Percentiles rank a stretch among this genome's conserved stretches.
Conservation (phyloP, 2,113 vertebrate species). For the Delphinus delphis region DNA sequence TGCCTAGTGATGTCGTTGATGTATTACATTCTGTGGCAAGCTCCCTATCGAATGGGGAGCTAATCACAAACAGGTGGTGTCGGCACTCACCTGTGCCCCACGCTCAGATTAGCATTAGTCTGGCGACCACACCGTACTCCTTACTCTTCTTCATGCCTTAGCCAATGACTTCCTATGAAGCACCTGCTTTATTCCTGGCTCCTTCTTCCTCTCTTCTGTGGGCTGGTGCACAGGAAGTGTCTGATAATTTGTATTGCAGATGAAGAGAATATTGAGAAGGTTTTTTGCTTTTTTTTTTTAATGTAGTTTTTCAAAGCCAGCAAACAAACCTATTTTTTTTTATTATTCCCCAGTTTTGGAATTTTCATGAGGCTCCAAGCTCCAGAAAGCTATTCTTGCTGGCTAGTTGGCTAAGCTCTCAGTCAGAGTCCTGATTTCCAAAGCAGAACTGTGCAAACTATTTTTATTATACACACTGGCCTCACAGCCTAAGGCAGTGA, state of each 20-base stretch:
- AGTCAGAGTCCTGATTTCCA: constrained; percentile 31
- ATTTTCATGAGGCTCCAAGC: constrained; percentile 36
- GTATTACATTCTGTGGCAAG: background rate
- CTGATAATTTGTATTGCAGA: background rate
- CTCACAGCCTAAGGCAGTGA: background rate
- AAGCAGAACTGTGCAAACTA: constrained; percentile 16
- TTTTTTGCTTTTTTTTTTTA: background rate
- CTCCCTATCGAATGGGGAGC: background rate
- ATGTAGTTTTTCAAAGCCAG: constrained; percentile 26
- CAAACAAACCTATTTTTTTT: background rate
- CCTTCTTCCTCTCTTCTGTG: background rate
- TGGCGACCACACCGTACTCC: background rate
- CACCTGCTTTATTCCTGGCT: background rate
- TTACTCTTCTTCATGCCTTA: background rate
- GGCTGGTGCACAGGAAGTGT: constrained; percentile 29
- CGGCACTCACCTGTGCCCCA: background rate
- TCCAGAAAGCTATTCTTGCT: constrained; percentile 53
- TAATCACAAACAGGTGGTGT: background rate
- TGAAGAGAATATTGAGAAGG: constrained; percentile 8
- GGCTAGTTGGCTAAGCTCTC: background rate
- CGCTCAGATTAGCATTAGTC: background rate
- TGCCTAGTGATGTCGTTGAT: background rate
- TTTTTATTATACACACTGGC: constrained; percentile 31
- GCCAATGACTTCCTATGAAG: background rate
- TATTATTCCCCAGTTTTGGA: constrained; percentile 13